These are phyloP conservation scores for Campoplex capitator DNA, from an alignment of 2,888 invertebrate genomes.

Conservation along the genomic window DNA sequence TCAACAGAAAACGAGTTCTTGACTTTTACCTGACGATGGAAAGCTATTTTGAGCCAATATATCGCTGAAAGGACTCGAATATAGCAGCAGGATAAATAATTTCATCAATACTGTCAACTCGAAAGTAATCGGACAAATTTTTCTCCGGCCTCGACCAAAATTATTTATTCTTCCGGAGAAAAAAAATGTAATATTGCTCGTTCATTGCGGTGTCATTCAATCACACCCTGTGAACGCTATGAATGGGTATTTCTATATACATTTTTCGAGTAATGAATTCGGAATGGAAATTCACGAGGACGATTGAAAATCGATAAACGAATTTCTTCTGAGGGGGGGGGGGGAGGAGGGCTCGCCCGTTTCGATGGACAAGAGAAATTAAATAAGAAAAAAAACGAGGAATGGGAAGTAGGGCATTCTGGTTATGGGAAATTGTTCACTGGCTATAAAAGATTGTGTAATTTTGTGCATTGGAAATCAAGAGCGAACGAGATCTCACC, in stretches of 20 bases:
- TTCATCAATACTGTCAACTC: background rate
- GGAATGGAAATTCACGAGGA: constrained; percentile 52
- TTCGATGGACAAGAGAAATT: constrained; percentile 7
- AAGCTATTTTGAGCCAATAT: background rate
- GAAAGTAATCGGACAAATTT: background rate
- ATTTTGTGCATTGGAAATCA: background rate
- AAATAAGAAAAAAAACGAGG: background rate
- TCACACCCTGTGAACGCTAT: background rate
- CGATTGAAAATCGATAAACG: constrained; percentile 68
- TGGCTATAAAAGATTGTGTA: constrained; percentile 15
- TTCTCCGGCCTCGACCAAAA: background rate
- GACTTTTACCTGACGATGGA: background rate
- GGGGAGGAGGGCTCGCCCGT: constrained; percentile 43
- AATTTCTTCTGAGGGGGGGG: constrained; percentile 51
- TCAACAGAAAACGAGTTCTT: background rate
- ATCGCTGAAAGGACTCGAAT: background rate
- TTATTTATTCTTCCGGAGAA: background rate
- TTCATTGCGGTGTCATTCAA: background rate
- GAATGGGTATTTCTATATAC: background rate
- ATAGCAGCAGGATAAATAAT: background rate
- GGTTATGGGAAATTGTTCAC: background rate
- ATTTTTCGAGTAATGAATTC: constrained; percentile 60
- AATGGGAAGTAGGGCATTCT: constrained; percentile 4
- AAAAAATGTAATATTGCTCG: background rate
- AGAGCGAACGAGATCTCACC: background rate